Percentiles rank a stretch among this genome's conserved stretches.
phyloP scores from a whole-genome alignment of 1,140 invertebrate species.

The Anoplophora glabripennis region DNA sequence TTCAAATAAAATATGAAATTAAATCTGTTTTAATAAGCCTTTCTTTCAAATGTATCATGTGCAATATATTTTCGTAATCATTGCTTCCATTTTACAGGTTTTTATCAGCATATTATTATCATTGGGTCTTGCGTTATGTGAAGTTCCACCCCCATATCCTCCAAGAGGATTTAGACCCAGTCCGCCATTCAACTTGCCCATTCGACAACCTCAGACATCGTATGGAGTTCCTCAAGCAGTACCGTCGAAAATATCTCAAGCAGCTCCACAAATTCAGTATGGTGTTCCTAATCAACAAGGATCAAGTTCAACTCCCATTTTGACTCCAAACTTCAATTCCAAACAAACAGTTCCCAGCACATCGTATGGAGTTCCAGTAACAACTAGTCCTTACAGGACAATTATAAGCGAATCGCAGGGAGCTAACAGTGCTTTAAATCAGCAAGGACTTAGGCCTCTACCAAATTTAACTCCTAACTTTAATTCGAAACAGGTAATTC shows the following conservation, averaged over 20 bases:
- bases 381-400: background rate
- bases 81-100: background rate
- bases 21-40: too few species aligned
- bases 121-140: background rate
- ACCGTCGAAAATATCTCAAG: background rate
- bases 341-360: background rate
- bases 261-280: constrained; percentile 2
- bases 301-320: background rate
- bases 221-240: background rate
- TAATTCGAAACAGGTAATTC: background rate
- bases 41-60: too few species aligned
- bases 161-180: constrained; percentile 8
- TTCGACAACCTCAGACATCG: background rate
- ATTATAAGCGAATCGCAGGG: too few species aligned
- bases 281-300: constrained; percentile 9
- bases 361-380: constrained; percentile 1
- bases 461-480: background rate
- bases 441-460: background rate
- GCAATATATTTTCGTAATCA: too few species aligned
- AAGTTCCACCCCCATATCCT: constrained; percentile 10
- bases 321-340: background rate
- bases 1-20: too few species aligned
- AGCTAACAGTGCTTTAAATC: background rate
- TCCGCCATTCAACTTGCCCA: background rate
- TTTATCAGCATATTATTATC: background rate